Conservation (phyloP, 1,140 invertebrate species). For the Ruditapes philippinarum region DNA sequence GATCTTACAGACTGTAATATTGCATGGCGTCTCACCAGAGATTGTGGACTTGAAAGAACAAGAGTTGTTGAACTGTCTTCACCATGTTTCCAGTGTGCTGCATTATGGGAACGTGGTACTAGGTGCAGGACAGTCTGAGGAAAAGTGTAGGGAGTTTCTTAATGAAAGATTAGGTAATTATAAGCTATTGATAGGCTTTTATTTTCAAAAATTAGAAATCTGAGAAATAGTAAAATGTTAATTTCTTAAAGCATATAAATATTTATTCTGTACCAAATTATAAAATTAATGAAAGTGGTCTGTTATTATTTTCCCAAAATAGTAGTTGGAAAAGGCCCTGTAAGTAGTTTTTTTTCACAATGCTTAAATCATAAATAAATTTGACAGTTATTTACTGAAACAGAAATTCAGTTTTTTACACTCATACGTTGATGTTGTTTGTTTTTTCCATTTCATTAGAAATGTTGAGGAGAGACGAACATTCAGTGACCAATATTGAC, state of each 20-base stretch:
- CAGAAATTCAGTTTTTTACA: too few relatives aligned
- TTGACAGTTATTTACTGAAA: too few relatives aligned
- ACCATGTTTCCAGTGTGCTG: slow-evolving; percentile 11
- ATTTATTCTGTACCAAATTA: not conserved
- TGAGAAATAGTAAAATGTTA: not conserved
- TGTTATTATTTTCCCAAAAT: not conserved
- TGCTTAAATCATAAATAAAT: too few relatives aligned
- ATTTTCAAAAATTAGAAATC: not conserved
- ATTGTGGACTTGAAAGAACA: slow-evolving; percentile 30
- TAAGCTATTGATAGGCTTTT: not conserved
- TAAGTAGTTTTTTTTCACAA: too few relatives aligned
- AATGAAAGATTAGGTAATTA: slow-evolving; percentile 1
- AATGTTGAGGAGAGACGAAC: not conserved
- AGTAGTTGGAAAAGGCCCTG: too few relatives aligned
- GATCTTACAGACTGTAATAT: slow-evolving; percentile 48
- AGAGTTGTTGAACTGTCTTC: slow-evolving; percentile 42
- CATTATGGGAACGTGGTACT: not conserved
- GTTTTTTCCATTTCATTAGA: not conserved
- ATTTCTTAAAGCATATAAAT: not conserved
- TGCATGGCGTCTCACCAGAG: not conserved
- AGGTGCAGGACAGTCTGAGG: slow-evolving; percentile 40
- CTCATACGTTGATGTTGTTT: too few relatives aligned
- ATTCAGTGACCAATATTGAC: not conserved
- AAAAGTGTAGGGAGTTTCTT: not conserved
- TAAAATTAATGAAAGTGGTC: not conserved